phyloP scores from a whole-genome alignment of 1,140 invertebrate species.

The Oedothorax gibbosus region DNA sequence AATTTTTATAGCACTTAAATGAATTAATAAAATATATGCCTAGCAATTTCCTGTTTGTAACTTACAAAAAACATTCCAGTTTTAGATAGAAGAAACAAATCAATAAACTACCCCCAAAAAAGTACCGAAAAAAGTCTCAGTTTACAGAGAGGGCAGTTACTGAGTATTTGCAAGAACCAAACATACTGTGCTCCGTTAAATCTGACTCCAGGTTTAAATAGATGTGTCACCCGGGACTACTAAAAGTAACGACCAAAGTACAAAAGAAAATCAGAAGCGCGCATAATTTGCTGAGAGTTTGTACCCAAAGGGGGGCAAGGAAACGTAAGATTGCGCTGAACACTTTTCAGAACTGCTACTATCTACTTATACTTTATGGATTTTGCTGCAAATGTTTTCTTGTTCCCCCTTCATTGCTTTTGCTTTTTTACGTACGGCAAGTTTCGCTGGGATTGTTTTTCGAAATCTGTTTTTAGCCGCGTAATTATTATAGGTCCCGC shows the following conservation, averaged over 20 bases:
- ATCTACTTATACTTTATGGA: constrained; percentile 35
- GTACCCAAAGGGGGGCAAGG: constrained; percentile 40
- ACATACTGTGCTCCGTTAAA: constrained; percentile 56
- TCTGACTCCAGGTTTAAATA: constrained; percentile 54
- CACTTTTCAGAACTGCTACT: constrained; percentile 38
- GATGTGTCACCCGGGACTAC: constrained; percentile 45
- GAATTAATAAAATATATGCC: too few relatives aligned
- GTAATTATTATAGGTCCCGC: constrained; percentile 35
- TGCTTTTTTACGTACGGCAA: constrained; percentile 14
- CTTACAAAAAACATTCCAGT: not conserved
- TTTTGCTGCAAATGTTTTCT: constrained; percentile 31
- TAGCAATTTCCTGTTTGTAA: too few relatives aligned
- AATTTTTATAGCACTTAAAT: too few relatives aligned
- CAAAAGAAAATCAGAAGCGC: constrained; percentile 50
- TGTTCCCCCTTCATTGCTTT: constrained; percentile 15
- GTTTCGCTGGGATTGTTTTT: constrained; percentile 25
- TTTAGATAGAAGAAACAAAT: constrained; percentile 36
- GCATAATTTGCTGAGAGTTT: constrained; percentile 57
- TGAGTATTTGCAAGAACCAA: constrained; percentile 28
- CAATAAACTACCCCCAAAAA: constrained; percentile 25
- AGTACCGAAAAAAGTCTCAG: constrained; percentile 28
- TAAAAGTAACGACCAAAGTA: constrained; percentile 52
- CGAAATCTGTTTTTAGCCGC: constrained; percentile 18
- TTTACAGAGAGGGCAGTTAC: constrained; percentile 12
- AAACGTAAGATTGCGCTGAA: constrained; percentile 10